Evolutionary conservation across 2,113 vertebrate species (phyloP).

Genomic region (Mesembrinibis cayennensis): DNA sequence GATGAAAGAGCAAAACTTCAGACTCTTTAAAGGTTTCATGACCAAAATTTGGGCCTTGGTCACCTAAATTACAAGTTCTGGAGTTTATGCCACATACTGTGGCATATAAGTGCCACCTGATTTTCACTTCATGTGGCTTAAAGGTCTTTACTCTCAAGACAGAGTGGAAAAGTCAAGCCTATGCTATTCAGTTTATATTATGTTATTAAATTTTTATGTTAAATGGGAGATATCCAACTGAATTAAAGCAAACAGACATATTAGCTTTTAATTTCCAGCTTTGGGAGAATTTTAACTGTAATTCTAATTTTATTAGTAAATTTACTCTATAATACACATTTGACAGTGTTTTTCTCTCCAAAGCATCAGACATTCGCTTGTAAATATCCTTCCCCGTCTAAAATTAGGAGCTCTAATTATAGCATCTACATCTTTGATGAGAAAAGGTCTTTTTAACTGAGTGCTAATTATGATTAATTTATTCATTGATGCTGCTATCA

Average conservation of each 20-base stretch:
- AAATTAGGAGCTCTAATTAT: neutral
- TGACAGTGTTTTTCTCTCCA: neutral
- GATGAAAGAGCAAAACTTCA: neutral
- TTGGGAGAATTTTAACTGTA: neutral
- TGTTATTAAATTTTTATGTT: neutral
- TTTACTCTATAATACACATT: neutral
- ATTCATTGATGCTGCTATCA: neutral
- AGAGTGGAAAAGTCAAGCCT: neutral
- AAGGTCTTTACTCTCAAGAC: neutral
- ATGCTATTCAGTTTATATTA: neutral
- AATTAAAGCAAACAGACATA: neutral
- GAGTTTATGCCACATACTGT: neutral
- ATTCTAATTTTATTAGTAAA: neutral
- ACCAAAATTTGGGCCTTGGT: neutral
- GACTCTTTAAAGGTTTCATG: neutral
- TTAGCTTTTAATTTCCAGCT: neutral
- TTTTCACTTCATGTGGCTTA: neutral
- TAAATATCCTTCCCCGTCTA: neutral
- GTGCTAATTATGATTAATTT: neutral
- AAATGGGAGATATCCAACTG: neutral
- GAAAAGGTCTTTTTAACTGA: neutral
- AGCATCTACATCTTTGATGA: neutral
- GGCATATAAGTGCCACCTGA: fast-evolving
- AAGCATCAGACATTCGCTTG: neutral
- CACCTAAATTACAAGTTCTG: fast-evolving